Evolutionary conservation across 2,797 vertebrate species (phyloP).

Genomic region (Poeciliopsis presidionis): DNA sequence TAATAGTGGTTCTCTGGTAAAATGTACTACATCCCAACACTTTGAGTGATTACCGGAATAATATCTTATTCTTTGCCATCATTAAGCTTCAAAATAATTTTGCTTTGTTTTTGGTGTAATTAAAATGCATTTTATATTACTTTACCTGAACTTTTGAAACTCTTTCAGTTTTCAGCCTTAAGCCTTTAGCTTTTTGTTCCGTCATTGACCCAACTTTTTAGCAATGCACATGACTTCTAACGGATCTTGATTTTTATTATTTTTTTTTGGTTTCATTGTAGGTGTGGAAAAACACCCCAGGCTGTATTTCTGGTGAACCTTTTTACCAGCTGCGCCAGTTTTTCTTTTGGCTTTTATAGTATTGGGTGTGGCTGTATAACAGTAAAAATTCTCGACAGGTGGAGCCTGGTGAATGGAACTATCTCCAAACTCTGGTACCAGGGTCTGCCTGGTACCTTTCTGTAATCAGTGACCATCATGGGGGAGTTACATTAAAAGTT

Average conservation of each 20-base stretch:
- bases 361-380: constrained; percentile 50
- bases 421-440: constrained; percentile 1
- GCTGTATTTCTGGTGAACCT: neutral
- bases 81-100: neutral
- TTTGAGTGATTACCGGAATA: neutral
- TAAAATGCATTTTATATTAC: neutral
- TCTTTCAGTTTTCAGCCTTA: neutral
- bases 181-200: neutral
- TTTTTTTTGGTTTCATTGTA: neutral
- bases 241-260: neutral
- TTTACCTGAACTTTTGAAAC: neutral
- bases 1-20: neutral
- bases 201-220: neutral
- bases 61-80: neutral
- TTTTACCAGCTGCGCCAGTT: constrained; percentile 42
- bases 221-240: neutral
- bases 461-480: constrained; percentile 2
- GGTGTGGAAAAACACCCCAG: constrained; percentile 4
- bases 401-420: constrained; percentile 8
- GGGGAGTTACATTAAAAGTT: neutral
- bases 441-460: constrained; percentile 3
- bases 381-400: constrained; percentile 21
- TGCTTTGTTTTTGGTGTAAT: neutral
- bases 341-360: constrained; percentile 31
- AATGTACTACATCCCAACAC: neutral